Base-by-base conservation (phyloP, 2,113 vertebrate genomes). In the Climacteris rufus region DNA sequence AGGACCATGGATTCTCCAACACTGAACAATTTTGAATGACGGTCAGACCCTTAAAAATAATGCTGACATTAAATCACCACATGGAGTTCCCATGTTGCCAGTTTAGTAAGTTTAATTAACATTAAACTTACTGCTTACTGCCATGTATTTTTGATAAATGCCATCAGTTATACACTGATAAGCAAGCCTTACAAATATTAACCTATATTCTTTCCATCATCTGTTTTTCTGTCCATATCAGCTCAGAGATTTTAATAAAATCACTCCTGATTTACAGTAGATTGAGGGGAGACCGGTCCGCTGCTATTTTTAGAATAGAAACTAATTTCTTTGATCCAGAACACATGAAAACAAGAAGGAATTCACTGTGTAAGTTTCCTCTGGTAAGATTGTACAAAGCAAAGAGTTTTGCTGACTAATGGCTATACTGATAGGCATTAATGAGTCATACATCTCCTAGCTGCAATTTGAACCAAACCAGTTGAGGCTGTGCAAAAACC, bases 381-480 rank as follows among this genome's bases (percentile, higher is more conserved):
- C 39, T 78, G 50, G 65, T 87, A 80, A 95, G 89, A 86, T 42
- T 84, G 65, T 63, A 89, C 83, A 95, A 96, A 96, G 37, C 69
- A 27, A 71, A 83, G 84, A 84, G 42, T 87, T 97, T 82, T 97
- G 70, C 96, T 97, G 96, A 97, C 86, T 96, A 94, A 96, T 95
- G 96, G 77, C 93, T 87, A 81, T 90, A 93, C 44, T 96, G 94
- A 97, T 91, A 86, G 82, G 33, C 94, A 90, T 97, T 97, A 97
- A 97, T 4, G 61, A 97, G 93, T 91, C 94, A 91, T 84, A 74
- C 10, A 88, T 97, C 95, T 98, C 96, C 93, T 69, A 93, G 70
- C 54, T 93, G 69, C 89, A 80, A 82, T 93, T 64, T 95, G 95
- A 97, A 95, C 52, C 77, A 82, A 94, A 89, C 57, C 86, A 96